These are phyloP conservation scores for Hydractinia echinata DNA, from an alignment of 30 jellyfish, hydroid and myxozoan genomes.

Conservation along the genomic window DNA sequence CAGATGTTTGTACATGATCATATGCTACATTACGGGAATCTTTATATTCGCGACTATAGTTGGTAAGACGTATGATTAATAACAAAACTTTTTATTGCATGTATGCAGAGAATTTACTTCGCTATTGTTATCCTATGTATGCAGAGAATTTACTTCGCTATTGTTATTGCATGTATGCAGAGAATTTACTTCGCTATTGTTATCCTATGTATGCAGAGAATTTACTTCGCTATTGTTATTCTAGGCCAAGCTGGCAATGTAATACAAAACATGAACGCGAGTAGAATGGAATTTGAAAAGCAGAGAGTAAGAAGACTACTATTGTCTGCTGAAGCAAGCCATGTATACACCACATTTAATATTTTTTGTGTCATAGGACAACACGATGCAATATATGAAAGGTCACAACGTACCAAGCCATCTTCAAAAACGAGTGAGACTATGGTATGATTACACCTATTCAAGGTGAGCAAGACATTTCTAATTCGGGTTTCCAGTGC, in stretches of 20 bases:
- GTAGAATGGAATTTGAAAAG: conserved; percentile 74
- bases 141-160: no score
- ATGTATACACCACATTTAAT: background rate
- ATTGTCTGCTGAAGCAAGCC: background rate
- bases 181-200: background rate
- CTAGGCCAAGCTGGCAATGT: conserved; percentile 94
- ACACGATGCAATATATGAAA: conserved; percentile 84
- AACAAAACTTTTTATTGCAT: background rate
- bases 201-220: background rate
- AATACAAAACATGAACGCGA: conserved; percentile 76
- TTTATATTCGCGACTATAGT: conserved; percentile 90
- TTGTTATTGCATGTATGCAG: background rate
- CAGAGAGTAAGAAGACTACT: conserved; percentile 56
- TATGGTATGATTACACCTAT: conserved; percentile 91
- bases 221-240: background rate
- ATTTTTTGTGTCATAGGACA: conserved; percentile 39
- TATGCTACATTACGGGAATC: conserved; percentile 83
- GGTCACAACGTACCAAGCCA: conserved; percentile 77
- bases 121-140: background rate
- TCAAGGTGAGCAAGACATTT: conserved; percentile 52
- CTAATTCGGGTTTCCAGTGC: background rate
- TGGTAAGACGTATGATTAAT: conserved; percentile 46
- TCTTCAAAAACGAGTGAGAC: conserved; percentile 76
- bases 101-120: background rate
- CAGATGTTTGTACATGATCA: conserved; percentile 74